A percentile compares a stretch with the other conserved stretches of the same genome.
Conservation (phyloP, 2,888 invertebrate genomes). For the Tinea pellionella region DNA sequence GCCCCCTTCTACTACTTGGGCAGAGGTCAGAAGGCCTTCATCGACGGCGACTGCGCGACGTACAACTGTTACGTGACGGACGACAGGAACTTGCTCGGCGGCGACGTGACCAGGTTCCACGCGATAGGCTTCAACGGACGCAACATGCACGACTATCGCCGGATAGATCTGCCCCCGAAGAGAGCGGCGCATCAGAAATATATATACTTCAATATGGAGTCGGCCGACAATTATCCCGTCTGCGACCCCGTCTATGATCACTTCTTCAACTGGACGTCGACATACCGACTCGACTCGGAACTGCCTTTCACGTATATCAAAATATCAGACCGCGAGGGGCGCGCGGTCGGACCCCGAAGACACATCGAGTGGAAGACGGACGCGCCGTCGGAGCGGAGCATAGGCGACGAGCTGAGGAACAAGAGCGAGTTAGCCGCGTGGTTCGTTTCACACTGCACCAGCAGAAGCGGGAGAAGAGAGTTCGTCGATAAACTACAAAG, state of each 20-base stretch:
- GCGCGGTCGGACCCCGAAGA: slow-evolving; percentile 40
- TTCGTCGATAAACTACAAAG: slow-evolving; percentile 31
- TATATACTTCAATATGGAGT: slow-evolving; percentile 51
- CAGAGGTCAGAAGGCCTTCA: slow-evolving; percentile 38
- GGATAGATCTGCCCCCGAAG: slow-evolving; percentile 26
- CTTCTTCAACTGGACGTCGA: slow-evolving; percentile 57
- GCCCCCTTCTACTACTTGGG: slow-evolving; percentile 40
- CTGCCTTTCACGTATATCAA: slow-evolving; percentile 42
- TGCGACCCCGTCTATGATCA: slow-evolving; percentile 36
- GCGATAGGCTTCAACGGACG: slow-evolving; percentile 51
- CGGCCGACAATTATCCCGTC: slow-evolving; percentile 44
- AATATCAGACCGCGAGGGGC: slow-evolving; percentile 31
- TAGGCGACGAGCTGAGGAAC: slow-evolving; percentile 25
- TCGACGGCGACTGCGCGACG: slow-evolving; percentile 41
- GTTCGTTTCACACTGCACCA: slow-evolving; percentile 51
- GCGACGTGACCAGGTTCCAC: slow-evolving; percentile 37
- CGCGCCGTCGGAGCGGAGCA: not conserved
- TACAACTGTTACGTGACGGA: slow-evolving; percentile 45
- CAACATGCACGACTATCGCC: slow-evolving; percentile 22
- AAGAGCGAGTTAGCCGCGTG: slow-evolving; percentile 54
- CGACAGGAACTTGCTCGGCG: slow-evolving; percentile 31
- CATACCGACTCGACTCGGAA: slow-evolving; percentile 52
- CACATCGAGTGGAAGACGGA: slow-evolving; percentile 31
- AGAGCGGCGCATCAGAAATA: slow-evolving; percentile 45
- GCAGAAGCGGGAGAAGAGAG: slow-evolving; percentile 32